Evolutionary conservation across 30 jellyfish, hydroid and myxozoan species (phyloP).

Genomic region (Aurelia coerulea): DNA sequence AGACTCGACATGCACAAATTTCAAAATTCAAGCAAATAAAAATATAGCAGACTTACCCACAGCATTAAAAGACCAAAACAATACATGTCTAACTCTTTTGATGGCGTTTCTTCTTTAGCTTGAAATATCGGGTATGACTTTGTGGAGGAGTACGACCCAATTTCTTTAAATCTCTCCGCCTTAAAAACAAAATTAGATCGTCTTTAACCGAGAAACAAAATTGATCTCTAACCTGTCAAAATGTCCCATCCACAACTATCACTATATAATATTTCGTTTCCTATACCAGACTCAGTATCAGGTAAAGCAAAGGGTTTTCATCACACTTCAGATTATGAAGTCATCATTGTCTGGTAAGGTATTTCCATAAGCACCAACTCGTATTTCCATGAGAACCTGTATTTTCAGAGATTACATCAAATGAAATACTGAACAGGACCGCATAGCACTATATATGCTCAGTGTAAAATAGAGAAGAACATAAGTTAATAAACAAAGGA

Average conservation of each 20-base stretch:
- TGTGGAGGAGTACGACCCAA: background rate
- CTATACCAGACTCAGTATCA: slow-evolving; percentile 42
- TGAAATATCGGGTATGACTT: slow-evolving; percentile 10
- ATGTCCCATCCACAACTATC: background rate
- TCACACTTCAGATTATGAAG: slow-evolving; percentile 11
- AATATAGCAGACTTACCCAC: slow-evolving; percentile 36
- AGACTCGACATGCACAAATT: too few relatives aligned
- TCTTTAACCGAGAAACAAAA: too few relatives aligned
- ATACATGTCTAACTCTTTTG: slow-evolving; percentile 31
- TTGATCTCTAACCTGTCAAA: too few relatives aligned
- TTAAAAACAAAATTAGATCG: background rate
- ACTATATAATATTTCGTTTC: background rate
- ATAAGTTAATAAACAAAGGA: too few relatives aligned
- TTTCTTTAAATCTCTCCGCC: slow-evolving; percentile 37
- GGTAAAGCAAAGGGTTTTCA: slow-evolving; percentile 35
- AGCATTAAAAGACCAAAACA: slow-evolving; percentile 65
- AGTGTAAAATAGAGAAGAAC: too few relatives aligned
- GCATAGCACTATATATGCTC: too few relatives aligned
- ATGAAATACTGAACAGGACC: too few relatives aligned
- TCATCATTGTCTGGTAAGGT: slow-evolving; percentile 43
- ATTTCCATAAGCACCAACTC: background rate
- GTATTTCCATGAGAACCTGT: too few relatives aligned
- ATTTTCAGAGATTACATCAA: too few relatives aligned
- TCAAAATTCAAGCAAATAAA: too few relatives aligned
- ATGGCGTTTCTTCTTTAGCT: slow-evolving; percentile 15